A percentile compares a stretch with the other conserved stretches of the same genome.
These are phyloP conservation scores for Axinella damicornis DNA, from an alignment of 37 sponge, comb jelly and placozoan species.

Conservation along the genomic window DNA sequence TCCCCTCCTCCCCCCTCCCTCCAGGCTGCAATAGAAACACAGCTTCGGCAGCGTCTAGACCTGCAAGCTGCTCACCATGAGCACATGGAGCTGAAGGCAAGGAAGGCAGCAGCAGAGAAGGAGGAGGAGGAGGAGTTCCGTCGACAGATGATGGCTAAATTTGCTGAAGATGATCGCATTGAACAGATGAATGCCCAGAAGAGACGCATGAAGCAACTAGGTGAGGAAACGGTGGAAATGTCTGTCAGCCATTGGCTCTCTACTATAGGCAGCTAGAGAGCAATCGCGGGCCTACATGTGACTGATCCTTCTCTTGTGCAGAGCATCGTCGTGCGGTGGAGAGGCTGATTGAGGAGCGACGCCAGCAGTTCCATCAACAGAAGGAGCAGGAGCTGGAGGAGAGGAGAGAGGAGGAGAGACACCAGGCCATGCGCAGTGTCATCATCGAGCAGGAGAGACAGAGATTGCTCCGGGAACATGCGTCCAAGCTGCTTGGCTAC, in stretches of 20 bases:
- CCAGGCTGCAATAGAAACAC: conserved; percentile 62
- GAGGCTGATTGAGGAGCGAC: conserved; percentile 86
- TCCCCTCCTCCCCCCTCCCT: not conserved
- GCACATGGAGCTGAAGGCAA: conserved; percentile 78
- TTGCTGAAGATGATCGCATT: conserved; percentile 97
- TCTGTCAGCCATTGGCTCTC: not conserved
- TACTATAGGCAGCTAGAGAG: too few species aligned
- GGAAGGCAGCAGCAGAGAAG: conserved; percentile 65
- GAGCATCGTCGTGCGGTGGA: conserved; percentile 97
- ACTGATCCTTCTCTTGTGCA: not conserved
- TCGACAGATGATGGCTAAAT: conserved; percentile 96
- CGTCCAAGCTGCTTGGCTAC: conserved; percentile 91
- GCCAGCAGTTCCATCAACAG: conserved; percentile 75
- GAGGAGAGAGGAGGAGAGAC: conserved; percentile 75
- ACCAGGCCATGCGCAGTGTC: conserved; percentile 51
- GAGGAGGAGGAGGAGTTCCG: conserved; percentile 91
- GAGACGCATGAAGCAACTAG: conserved; percentile 95
- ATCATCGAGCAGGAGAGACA: conserved; percentile 98
- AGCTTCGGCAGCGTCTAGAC: conserved; percentile 86
- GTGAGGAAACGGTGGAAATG: not conserved
- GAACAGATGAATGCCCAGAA: conserved; percentile 98
- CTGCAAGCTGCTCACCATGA: conserved; percentile 85
- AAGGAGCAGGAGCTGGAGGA: conserved; percentile 89
- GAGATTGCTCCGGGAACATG: conserved; percentile 92
- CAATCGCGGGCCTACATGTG: too few species aligned